phyloP scores from a whole-genome alignment of 2,888 invertebrate genomes.

The Lissonota sp. region DNA sequence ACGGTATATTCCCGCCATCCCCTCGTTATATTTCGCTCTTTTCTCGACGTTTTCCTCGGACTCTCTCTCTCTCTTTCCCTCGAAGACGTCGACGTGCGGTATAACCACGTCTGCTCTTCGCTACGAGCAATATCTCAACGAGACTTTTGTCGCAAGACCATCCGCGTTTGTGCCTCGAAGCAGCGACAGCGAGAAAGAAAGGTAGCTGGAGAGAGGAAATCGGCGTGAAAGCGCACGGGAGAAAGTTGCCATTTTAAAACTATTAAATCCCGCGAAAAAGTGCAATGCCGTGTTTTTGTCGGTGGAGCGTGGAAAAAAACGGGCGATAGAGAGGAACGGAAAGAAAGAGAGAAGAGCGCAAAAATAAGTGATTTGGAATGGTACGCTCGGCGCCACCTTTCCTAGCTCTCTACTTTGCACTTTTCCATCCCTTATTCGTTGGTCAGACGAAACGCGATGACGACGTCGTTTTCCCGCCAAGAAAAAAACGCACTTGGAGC shows the following conservation, averaged over 20 bases:
- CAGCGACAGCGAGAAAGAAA: constrained; percentile 29
- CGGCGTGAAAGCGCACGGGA: constrained; percentile 16
- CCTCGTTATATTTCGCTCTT: constrained; percentile 36
- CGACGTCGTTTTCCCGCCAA: neutral
- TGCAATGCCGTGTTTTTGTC: constrained; percentile 70
- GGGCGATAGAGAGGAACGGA: constrained; percentile 33
- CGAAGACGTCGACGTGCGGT: constrained; percentile 25
- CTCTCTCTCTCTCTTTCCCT: neutral
- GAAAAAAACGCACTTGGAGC: no score
- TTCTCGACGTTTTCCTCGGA: constrained; percentile 45
- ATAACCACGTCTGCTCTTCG: constrained; percentile 36
- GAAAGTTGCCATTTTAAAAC: constrained; percentile 64
- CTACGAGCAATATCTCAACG: constrained; percentile 62
- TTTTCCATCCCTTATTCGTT: constrained; percentile 10
- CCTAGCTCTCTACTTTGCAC: constrained; percentile 12
- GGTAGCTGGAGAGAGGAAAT: constrained; percentile 34
- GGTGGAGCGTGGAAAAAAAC: constrained; percentile 55
- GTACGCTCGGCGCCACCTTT: constrained; percentile 47
- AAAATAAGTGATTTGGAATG: constrained; percentile 62
- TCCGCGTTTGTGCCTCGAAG: constrained; percentile 56
- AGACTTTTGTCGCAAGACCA: constrained; percentile 58
- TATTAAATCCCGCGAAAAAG: constrained; percentile 71
- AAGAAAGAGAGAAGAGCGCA: constrained; percentile 24
- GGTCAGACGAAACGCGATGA: constrained; percentile 23
- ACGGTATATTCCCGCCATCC: neutral